Conservation (phyloP, 2,797 vertebrate genomes). For the Todus mexicanus region DNA sequence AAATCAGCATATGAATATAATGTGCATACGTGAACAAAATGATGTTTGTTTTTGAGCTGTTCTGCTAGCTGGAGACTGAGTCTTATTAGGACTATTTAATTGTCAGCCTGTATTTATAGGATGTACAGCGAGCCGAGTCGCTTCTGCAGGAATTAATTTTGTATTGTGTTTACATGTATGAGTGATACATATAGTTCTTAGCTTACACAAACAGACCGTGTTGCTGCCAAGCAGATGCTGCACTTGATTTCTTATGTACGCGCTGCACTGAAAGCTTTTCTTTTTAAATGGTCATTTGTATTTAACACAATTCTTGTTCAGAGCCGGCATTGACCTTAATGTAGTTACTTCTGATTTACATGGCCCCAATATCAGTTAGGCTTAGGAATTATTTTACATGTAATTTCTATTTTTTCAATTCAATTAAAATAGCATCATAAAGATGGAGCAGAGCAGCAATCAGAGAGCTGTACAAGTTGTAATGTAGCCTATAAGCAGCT, state of each 20-base stretch:
- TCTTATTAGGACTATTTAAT: constrained; percentile 23
- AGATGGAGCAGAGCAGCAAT: not conserved
- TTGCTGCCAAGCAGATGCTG: not conserved
- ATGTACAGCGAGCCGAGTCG: not conserved
- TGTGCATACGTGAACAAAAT: constrained; percentile 19
- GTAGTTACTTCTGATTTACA: not conserved
- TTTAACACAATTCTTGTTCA: not conserved
- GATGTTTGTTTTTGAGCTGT: constrained; percentile 42
- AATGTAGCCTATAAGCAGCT: not conserved
- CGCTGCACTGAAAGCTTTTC: not conserved
- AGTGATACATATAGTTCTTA: not conserved
- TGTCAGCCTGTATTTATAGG: constrained; percentile 12
- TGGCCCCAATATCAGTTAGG: not conserved
- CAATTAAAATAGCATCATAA: not conserved
- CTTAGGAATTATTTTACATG: not conserved
- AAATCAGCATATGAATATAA: constrained; percentile 23
- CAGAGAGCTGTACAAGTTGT: not conserved
- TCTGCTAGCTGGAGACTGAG: not conserved
- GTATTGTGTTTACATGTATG: not conserved
- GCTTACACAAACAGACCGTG: not conserved
- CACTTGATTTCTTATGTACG: not conserved
- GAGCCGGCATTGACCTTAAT: not conserved
- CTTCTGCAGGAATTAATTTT: not conserved
- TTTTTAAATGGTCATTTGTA: not conserved
- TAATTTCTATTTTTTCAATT: not conserved